Base-by-base conservation (phyloP, 2,797 vertebrate species). In the Rachycentron canadum region DNA sequence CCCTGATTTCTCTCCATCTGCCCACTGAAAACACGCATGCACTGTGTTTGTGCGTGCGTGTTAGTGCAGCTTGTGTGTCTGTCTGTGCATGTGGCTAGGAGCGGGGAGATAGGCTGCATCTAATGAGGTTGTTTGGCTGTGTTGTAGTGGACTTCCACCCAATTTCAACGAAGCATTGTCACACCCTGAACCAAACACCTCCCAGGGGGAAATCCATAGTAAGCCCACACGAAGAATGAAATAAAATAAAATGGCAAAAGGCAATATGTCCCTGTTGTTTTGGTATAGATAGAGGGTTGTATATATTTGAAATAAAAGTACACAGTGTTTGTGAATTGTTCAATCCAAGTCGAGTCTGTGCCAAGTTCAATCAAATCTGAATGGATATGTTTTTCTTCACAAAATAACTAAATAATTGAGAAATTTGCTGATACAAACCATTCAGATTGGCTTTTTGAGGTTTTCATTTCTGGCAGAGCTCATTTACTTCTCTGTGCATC, bases 1-100 rank as follows among this genome's bases (percentile, higher is more conserved):
- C 84, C 83, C 58, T 12, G 28, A 79, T 76, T 86, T 81, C 69
- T 69, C 79, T 87, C 80, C 82, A 85, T 90, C 86, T 88, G 84
- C 75, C 84, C 75, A 79, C 57, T 53, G 36, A 86, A 57, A 83
- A 83, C 64, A 83, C 58, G 82, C 50, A 28, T 43, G 62, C 32
- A 61, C 71, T 73, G 74, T 30, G 16, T 79, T 67, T 66, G 34
- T 78, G 84, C 59, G 69, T 2, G 14, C 63, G 61, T 26, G 53
- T 32, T 32, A 58, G 68, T 73, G 52, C 63, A 57, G 66, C 55
- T 45, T 72, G 45, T 80, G 41, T 76, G 76, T 23, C 17, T 84
- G 34, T 65, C 23, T 68, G 69, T 65, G 11, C 21, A 47, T 23
- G 43, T 60, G 67, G 41, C 8, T 10, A 30, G 10, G 28, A 61